phyloP scores from a whole-genome alignment of 2,888 invertebrate species.

The Gari tellinella region DNA sequence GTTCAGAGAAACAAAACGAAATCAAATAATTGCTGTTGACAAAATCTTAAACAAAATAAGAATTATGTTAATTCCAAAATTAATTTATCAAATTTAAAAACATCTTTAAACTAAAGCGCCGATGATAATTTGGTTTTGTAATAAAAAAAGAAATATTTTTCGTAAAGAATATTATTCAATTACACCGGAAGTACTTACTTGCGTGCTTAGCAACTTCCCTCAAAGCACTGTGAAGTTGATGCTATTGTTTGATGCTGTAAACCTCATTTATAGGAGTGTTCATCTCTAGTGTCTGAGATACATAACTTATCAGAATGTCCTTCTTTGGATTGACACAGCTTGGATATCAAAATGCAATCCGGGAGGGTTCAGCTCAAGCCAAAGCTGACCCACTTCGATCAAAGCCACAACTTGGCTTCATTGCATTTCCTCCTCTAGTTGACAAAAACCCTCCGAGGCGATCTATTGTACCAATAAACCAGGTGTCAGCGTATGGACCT shows the following conservation, averaged over 20 bases:
- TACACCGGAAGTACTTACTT: slow-evolving; percentile 25
- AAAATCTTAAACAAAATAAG: too few species aligned
- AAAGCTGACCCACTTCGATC: slow-evolving; percentile 71
- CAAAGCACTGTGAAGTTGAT: neutral
- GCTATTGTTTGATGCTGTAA: too few species aligned
- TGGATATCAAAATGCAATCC: slow-evolving; percentile 82
- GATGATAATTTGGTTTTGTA: too few species aligned
- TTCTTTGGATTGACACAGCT: slow-evolving; percentile 82
- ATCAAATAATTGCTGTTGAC: too few species aligned
- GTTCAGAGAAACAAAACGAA: neutral
- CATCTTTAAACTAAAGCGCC: too few species aligned
- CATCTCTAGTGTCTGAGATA: slow-evolving; percentile 8
- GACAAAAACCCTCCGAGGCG: slow-evolving; percentile 69
- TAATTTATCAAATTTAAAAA: too few species aligned
- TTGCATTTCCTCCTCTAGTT: slow-evolving; percentile 78
- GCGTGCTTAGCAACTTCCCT: slow-evolving; percentile 59
- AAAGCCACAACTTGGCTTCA: slow-evolving; percentile 74
- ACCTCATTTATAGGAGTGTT: too few species aligned
- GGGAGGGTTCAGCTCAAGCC: slow-evolving; percentile 74
- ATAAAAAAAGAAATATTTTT: neutral
- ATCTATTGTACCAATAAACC: slow-evolving; percentile 79
- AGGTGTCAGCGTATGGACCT: slow-evolving; percentile 78
- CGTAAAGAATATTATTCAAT: neutral
- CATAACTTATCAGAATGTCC: slow-evolving; percentile 71
- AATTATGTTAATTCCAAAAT: too few species aligned